Base-by-base conservation (phyloP, 2,888 invertebrate genomes). In the Xanthorhoe designata region DNA sequence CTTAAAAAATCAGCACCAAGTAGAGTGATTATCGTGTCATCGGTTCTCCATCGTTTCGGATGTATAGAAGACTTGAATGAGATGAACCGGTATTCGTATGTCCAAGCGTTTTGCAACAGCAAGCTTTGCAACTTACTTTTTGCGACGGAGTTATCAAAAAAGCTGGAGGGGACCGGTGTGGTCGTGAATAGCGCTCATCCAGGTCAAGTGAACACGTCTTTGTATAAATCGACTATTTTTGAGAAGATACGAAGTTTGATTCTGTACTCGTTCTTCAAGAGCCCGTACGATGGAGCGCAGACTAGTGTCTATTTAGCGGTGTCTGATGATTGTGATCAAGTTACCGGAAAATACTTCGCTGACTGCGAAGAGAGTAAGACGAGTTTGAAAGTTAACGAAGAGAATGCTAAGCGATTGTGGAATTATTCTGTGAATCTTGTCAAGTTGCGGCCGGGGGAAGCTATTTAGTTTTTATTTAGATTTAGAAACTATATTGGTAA, bases 131-230 rank as follows among this genome's bases (percentile, higher is more conserved):
- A 94, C 55, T 79, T 94, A 0, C 69, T 94, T 1, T 94, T 94
- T 50, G 85, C 89, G 10, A 93, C 92, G 24, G 94, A 94, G 70
- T 74, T 94, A 19, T 87, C 94, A 0, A 78, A 90, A 59, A 80
- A 88, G 49, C 65, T 94, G 55, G 79, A 87, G 53, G 93, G 86
- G 1, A 85, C 88, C 0, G 95, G 95, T 0, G 95, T 98, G 0
- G 96, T 96, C 0, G 97, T 95, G 0, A 98, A 98, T 84, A 96
- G 96, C 75, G 88, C 98, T 10, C 98, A 98, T 88, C 98, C 98
- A 0, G 98, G 98, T 0, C 95, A 97, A 88, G 96, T 98, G 29
- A 96, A 96, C 82, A 96, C 96, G 0, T 96, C 96, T 8, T 95
- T 97, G 59, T 97, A 97, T 94, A 72, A 72, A 38, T 62, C 65